These are phyloP conservation scores for Chelonia mydas DNA, from an alignment of 2,797 vertebrate species.

Conservation along the genomic window DNA sequence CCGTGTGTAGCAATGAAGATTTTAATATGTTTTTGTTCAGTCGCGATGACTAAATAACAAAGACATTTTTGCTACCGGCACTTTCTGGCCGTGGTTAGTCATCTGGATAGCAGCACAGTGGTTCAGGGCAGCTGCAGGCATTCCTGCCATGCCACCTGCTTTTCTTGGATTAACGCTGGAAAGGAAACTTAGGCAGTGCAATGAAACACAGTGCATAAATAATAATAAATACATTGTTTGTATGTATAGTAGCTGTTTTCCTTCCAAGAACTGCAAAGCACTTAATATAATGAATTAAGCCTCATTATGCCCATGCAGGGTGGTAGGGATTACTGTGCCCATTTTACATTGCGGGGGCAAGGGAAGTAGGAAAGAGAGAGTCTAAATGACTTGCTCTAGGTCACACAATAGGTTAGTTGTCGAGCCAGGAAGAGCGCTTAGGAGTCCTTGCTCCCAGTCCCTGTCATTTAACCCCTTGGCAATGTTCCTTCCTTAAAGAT, in stretches of 20 bases:
- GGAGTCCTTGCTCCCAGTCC: background rate
- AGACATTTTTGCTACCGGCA: background rate
- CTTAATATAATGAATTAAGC: conserved; percentile 27
- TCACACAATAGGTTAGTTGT: background rate
- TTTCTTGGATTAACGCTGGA: background rate
- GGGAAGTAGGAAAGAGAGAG: background rate
- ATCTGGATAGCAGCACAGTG: accelerated
- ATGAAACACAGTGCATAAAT: background rate
- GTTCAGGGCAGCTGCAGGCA: background rate
- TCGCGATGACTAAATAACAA: background rate
- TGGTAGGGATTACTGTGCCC: background rate
- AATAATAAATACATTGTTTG: background rate
- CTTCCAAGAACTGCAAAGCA: background rate
- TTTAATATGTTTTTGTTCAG: background rate
- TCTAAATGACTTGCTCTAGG: background rate
- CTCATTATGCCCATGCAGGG: background rate
- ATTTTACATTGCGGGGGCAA: accelerated
- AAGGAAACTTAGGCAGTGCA: background rate
- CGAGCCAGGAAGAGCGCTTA: background rate
- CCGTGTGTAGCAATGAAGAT: background rate
- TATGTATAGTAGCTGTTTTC: background rate
- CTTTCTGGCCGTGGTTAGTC: background rate
- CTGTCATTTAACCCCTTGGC: background rate
- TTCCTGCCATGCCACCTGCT: background rate
- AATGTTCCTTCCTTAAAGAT: background rate